A percentile compares a stretch with the other conserved stretches of the same genome.
phyloP scores from a whole-genome alignment of 2,797 vertebrate species.

The Botia kubotai region DNA sequence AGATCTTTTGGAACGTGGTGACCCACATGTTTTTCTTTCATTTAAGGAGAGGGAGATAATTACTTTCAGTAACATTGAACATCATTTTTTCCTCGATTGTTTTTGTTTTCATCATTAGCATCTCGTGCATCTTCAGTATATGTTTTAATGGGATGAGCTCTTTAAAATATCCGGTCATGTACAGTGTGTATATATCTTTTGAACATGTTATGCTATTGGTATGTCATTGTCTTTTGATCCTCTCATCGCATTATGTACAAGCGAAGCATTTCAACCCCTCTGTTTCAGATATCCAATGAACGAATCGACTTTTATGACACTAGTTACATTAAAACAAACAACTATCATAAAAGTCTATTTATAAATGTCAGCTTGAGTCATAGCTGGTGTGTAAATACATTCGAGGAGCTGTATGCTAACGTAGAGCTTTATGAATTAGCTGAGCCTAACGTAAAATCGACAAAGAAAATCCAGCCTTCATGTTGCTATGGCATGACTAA shows the following conservation, averaged over 20 bases:
- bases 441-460: conserved; percentile 23
- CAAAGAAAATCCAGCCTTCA: conserved; percentile 36
- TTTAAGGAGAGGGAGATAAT: conserved; percentile 28
- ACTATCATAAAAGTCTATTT: not conserved
- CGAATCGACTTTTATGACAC: conserved; percentile 12
- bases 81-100: conserved; percentile 15
- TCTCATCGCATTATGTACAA: conserved; percentile 9
- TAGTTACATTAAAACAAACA: not conserved
- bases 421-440: conserved; percentile 28
- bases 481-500: conserved; percentile 27
- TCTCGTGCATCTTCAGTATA: conserved; percentile 33
- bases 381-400: conserved; percentile 28
- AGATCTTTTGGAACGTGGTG: conserved; percentile 55
- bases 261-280: conserved; percentile 32
- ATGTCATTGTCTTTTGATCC: conserved; percentile 56
- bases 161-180: conserved; percentile 50
- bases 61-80: conserved; percentile 19
- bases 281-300: conserved; percentile 22
- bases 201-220: conserved; percentile 52
- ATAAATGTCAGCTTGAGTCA: conserved; percentile 14
- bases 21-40: conserved; percentile 41
- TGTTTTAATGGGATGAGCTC: conserved; percentile 42
- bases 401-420: conserved; percentile 24
- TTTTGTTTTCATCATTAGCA: conserved; percentile 11
- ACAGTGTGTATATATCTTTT: conserved; percentile 60